phyloP scores from a whole-genome alignment of 2,113 vertebrate species.

The Dicerorhinus sumatrensis region DNA sequence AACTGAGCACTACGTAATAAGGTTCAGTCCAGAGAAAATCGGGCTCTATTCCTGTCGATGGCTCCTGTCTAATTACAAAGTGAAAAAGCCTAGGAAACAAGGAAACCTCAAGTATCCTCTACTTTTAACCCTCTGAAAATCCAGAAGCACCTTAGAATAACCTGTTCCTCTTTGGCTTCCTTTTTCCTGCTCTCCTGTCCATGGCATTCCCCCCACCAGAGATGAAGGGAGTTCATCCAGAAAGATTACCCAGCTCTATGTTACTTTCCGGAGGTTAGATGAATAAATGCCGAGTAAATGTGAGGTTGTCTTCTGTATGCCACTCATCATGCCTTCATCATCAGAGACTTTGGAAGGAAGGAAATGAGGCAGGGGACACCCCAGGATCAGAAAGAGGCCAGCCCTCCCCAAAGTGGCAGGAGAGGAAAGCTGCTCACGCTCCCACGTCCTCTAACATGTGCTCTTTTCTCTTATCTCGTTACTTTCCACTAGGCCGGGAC shows the following conservation, averaged over 20 bases:
- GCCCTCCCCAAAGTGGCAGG: too few species aligned
- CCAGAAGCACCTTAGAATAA: not conserved
- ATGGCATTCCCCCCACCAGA: too few species aligned
- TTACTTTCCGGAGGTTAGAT: not conserved
- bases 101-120: not conserved
- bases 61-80: not conserved
- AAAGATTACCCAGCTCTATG: not conserved
- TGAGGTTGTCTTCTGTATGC: not conserved
- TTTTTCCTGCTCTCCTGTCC: not conserved
- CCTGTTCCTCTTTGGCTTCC: not conserved
- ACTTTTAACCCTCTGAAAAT: not conserved
- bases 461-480: not conserved
- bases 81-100: not conserved
- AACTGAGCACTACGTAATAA: not conserved
- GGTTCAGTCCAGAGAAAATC: not conserved
- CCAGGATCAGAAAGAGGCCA: not conserved
- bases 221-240: not conserved
- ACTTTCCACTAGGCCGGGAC: not conserved
- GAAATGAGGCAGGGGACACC: not conserved
- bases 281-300: not conserved
- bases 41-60: not conserved
- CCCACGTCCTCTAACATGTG: not conserved
- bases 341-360: not conserved
- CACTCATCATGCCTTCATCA: not conserved
- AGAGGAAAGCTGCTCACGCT: not conserved